phyloP scores from a whole-genome alignment of 2,888 invertebrate genomes.

The Conus canariensis region DNA sequence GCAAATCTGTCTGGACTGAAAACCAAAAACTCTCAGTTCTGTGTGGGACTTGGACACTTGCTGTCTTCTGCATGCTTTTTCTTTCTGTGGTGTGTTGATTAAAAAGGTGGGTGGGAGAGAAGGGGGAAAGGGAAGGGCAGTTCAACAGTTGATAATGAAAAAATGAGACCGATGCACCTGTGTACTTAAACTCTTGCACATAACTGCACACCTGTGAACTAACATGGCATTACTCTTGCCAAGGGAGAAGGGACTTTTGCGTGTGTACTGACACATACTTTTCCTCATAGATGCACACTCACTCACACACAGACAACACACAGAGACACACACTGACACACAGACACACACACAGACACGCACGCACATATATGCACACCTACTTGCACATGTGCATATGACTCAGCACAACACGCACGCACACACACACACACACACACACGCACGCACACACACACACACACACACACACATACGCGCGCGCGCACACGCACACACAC shows the following conservation, averaged over 20 bases:
- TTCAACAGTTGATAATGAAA: too few relatives aligned
- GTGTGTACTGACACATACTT: too few relatives aligned
- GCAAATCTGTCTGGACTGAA: too few relatives aligned
- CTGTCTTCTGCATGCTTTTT: background rate
- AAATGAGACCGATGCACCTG: too few relatives aligned
- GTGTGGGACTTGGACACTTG: background rate
- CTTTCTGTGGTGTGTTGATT: background rate
- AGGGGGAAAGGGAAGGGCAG: too few relatives aligned
- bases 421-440: conserved; percentile 3
- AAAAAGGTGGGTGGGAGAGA: background rate
- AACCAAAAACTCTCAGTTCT: too few relatives aligned
- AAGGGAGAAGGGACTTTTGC: too few relatives aligned
- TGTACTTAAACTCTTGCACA: too few relatives aligned
- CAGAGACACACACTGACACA: background rate
- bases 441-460: background rate
- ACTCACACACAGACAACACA: background rate
- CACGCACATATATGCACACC: background rate
- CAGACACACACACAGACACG: background rate
- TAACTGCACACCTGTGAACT: too few relatives aligned
- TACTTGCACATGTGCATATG: background rate
- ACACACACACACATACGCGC: background rate
- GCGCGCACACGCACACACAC: too few relatives aligned
- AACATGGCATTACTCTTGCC: too few relatives aligned
- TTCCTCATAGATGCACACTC: background rate
- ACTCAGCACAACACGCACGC: background rate